Base-by-base conservation (phyloP, 1,140 invertebrate species). In the Philopotamus ludificatus region DNA sequence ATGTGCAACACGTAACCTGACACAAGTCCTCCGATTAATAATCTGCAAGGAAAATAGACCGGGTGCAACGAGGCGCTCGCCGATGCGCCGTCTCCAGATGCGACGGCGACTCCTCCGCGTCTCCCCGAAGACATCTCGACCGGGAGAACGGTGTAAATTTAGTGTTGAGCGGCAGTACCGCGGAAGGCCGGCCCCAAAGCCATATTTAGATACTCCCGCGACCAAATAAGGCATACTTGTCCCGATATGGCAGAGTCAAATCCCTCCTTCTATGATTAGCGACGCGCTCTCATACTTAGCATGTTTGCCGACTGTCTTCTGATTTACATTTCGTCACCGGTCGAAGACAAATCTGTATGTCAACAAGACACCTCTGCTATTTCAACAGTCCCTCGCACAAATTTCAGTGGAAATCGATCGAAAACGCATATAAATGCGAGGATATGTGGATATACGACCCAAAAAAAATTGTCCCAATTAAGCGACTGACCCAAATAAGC, bases 151-250 rank as follows among this genome's bases (percentile, higher is more conserved):
- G n/a, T n/a, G n/a, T n/a, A n/a, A n/a, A n/a, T n/a, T n/a, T n/a
- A n/a, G n/a, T 8, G 34, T n/a, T 39, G n/a, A 39, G 8, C 44
- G 44, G 4, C 80, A 78, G 78, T 44, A 63, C 66, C 70, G 71
- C 72, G 72, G 54, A 73, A 70, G 80, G 85, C 85, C 85, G 80
- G 81, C 82, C 82, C 84, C 82, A 82, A 81, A 83, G 82, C 86
- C 86, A 86, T 87, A 88, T 87, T 87, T 87, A 87, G 86, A 86
- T 83, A 77, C 83, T 82, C 80, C 80, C 83, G 83, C 81, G 85
- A 77, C 86, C 86, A 83, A 87, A 86, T 87, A 86, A 82, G 86
- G 86, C 78, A 83, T 84, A 84, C 80, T 83, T 72, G 81, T 81
- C 85, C 85, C 85, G 86, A 86, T 85, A 86, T 84, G 86, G 85